Evolutionary conservation across 2,888 invertebrate genomes (phyloP).

Genomic region (Acanthosoma haemorrhoidale): DNA sequence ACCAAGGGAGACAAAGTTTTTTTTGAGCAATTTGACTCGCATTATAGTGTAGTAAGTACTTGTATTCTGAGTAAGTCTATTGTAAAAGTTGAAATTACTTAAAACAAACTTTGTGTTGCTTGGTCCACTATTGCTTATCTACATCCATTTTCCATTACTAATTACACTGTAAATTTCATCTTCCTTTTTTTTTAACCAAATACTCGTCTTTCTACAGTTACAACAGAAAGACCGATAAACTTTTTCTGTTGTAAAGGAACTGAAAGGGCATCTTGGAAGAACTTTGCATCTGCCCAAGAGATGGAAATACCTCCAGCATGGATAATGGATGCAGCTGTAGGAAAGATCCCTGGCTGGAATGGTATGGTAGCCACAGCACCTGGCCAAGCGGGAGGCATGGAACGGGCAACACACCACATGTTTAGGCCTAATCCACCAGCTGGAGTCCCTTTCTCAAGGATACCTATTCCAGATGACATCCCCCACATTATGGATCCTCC

Average conservation of each 20-base stretch:
- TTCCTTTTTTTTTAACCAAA: no score
- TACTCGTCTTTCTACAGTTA: no score
- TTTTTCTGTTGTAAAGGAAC: conserved; percentile 58
- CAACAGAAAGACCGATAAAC: no score
- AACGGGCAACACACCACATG: conserved; percentile 34
- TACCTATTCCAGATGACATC: conserved; percentile 37
- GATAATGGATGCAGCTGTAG: conserved; percentile 46
- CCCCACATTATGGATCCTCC: conserved; percentile 38
- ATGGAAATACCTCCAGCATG: conserved; percentile 47
- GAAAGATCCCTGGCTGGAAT: conserved; percentile 20
- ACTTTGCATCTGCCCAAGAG: conserved; percentile 43
- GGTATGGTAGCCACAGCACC: conserved; percentile 3
- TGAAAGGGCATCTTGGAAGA: conserved; percentile 66
- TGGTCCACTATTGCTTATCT: no score
- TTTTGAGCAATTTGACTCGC: no score
- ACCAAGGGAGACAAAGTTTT: no score
- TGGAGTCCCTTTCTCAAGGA: conserved; percentile 34
- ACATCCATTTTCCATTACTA: no score
- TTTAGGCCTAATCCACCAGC: conserved; percentile 36
- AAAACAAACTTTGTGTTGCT: no score
- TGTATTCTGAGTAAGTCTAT: no score
- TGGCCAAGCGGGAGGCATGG: conserved; percentile 11
- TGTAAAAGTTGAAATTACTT: no score
- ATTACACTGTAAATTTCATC: no score
- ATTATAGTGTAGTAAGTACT: no score